Evolutionary conservation across 2,113 vertebrate species (phyloP).

Genomic region (Pollimyrus isidori): DNA sequence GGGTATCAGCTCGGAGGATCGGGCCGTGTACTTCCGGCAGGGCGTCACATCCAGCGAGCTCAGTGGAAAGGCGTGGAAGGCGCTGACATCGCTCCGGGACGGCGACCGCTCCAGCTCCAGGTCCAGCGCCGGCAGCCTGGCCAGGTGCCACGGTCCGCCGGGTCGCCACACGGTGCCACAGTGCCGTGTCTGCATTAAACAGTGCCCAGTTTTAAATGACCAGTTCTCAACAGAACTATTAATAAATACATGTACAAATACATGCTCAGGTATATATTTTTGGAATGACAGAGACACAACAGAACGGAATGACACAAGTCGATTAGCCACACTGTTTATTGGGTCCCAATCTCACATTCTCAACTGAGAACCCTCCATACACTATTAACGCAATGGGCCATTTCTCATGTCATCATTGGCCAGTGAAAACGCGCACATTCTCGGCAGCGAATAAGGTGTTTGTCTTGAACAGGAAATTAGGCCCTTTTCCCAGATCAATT

Average conservation of each 20-base stretch:
- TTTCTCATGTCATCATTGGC: neutral
- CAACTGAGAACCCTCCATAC: neutral
- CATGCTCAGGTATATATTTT: neutral
- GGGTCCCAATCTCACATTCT: neutral
- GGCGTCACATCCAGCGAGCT: slow-evolving; percentile 85
- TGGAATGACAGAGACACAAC: neutral
- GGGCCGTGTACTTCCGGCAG: slow-evolving; percentile 80
- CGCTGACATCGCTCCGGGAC: slow-evolving; percentile 65
- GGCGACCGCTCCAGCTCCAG: slow-evolving; percentile 77
- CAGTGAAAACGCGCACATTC: neutral
- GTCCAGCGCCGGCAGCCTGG: slow-evolving; percentile 71
- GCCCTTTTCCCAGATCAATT: neutral
- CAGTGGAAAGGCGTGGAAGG: slow-evolving; percentile 90
- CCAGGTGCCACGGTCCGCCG: slow-evolving; percentile 63
- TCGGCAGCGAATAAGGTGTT: neutral
- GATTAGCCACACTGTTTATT: neutral
- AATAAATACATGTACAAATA: neutral
- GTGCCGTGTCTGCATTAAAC: neutral
- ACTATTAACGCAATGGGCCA: neutral
- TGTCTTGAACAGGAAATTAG: neutral
- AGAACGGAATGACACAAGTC: neutral
- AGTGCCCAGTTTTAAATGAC: neutral
- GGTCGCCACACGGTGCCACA: neutral
- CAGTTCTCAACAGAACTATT: neutral
- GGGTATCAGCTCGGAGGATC: slow-evolving; percentile 75